These are phyloP conservation scores for Zosterops borbonicus DNA, from an alignment of 2,113 vertebrate genomes.

Conservation along the genomic window DNA sequence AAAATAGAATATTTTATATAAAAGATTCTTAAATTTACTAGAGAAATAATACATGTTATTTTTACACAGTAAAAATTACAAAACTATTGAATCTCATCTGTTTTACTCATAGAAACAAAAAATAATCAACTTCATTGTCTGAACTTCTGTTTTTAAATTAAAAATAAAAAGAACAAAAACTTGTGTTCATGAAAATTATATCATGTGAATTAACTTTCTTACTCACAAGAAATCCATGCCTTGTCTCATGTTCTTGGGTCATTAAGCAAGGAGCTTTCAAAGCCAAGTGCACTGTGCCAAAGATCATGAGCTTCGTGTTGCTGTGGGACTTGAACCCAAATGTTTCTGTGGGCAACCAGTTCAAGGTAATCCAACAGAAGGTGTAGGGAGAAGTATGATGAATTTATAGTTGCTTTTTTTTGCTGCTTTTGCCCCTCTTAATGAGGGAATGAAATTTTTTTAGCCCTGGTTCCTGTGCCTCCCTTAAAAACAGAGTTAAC, in stretches of 20 bases:
- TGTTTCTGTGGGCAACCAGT: background rate
- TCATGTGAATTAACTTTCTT: background rate
- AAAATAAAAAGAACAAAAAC: background rate
- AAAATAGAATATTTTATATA: too few relatives aligned
- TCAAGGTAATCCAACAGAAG: background rate
- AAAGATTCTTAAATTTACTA: background rate
- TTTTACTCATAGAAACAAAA: background rate
- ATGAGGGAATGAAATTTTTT: background rate
- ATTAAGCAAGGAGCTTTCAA: background rate
- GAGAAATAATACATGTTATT: background rate
- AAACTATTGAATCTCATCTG: background rate
- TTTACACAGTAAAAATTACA: background rate
- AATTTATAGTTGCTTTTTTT: background rate
- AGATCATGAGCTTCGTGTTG: background rate
- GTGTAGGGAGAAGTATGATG: background rate
- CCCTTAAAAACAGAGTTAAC: slow-evolving; percentile 14
- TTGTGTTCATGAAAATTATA: background rate
- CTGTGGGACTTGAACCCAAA: background rate
- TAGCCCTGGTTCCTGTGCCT: background rate
- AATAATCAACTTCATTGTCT: background rate
- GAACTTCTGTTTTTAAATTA: background rate
- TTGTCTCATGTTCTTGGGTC: background rate
- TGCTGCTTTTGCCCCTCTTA: background rate
- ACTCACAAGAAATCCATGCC: background rate
- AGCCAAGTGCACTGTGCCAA: background rate